phyloP scores from a whole-genome alignment of 23 tunicate species.

The Botrylloides violaceus region DNA sequence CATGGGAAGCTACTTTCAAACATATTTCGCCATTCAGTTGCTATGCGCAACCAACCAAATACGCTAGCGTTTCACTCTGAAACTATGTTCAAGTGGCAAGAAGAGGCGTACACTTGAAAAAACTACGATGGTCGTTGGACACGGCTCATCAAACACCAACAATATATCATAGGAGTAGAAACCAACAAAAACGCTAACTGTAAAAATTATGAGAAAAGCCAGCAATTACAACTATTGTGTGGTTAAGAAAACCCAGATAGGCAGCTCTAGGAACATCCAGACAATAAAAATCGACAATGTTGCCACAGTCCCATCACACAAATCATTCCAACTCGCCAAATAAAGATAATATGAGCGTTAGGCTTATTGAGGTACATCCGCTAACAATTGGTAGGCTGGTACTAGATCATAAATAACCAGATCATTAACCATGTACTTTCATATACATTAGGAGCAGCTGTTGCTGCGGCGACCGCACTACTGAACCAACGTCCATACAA shows the following conservation, averaged over 20 bases:
- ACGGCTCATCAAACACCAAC: constrained; percentile 10
- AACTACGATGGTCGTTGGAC: constrained; percentile 10
- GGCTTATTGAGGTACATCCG: no score
- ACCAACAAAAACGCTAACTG: constrained; percentile 10
- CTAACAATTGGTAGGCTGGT: no score
- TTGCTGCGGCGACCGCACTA: background rate
- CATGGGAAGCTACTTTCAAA: constrained; percentile 10
- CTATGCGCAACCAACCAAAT: constrained; percentile 7
- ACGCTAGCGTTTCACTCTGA: constrained; percentile 14
- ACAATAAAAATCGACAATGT: no score
- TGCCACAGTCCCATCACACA: no score
- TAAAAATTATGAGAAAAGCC: constrained; percentile 13
- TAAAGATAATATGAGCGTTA: no score
- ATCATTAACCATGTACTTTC: no score
- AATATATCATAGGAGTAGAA: background rate
- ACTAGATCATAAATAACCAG: no score
- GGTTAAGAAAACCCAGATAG: background rate
- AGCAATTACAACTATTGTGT: constrained; percentile 15
- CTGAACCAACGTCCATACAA: background rate
- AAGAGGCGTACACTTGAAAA: constrained; percentile 22
- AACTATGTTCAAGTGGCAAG: constrained; percentile 14
- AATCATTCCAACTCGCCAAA: no score
- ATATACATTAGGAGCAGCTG: no score
- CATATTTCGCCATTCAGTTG: background rate
- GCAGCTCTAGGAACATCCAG: background rate